Conservation (phyloP, 2,113 vertebrate genomes). For the Odocoileus hemionus region DNA sequence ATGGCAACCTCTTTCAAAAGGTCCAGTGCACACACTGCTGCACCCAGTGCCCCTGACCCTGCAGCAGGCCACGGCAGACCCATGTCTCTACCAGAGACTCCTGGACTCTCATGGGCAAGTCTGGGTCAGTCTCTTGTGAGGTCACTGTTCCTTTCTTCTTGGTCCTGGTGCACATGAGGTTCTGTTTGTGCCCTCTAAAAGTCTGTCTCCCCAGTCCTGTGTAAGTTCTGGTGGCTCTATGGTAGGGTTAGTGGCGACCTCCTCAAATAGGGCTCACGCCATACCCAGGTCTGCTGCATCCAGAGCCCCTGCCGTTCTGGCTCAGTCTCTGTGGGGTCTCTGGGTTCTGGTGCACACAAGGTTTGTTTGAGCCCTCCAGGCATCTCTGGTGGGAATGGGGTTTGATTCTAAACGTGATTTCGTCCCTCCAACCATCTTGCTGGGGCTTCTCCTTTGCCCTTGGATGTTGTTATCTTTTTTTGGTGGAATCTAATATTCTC, state of each 20-base stretch:
- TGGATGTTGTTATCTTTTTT: neutral
- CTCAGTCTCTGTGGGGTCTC: neutral
- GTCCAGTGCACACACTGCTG: neutral
- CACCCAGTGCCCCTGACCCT: neutral
- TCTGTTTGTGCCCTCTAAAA: neutral
- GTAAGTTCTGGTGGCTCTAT: neutral
- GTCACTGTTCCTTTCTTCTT: neutral
- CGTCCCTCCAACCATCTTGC: neutral
- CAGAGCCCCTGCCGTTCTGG: neutral
- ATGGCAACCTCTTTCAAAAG: neutral
- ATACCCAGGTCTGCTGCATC: neutral
- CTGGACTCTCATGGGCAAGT: neutral
- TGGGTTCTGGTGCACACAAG: neutral
- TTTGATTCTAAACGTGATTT: neutral
- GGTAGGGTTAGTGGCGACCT: neutral
- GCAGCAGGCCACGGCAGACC: neutral
- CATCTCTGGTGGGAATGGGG: neutral
- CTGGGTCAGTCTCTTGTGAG: neutral
- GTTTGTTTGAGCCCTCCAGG: neutral
- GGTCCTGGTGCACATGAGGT: neutral
- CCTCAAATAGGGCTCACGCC: neutral
- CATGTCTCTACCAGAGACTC: neutral
- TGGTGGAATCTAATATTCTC: neutral
- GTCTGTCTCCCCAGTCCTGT: neutral
- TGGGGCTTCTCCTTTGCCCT: neutral